A percentile compares a stretch with the other conserved stretches of the same genome.
phyloP scores from a whole-genome alignment of 1,140 invertebrate species.

The Neocloeon triangulifer region DNA sequence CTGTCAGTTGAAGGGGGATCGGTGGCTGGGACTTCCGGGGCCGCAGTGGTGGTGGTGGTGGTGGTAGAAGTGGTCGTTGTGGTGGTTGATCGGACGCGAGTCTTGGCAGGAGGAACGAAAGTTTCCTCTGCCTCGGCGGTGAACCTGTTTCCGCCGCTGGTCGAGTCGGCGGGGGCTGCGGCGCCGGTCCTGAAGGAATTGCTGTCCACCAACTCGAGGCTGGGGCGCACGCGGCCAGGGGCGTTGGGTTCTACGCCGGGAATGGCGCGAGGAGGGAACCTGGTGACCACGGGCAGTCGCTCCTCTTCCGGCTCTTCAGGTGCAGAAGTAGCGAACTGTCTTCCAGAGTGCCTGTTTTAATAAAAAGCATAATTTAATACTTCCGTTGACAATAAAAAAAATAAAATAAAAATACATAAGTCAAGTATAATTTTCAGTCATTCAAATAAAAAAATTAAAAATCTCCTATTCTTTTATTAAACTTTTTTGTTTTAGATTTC shows the following conservation, averaged over 20 bases:
- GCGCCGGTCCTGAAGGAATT: conserved; percentile 49
- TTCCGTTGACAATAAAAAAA: conserved; percentile 5
- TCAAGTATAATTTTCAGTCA: no score
- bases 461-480: no score
- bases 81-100: background rate
- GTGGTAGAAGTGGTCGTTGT: background rate
- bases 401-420: no score
- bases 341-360: no score
- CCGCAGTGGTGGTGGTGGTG: background rate
- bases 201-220: conserved; percentile 51
- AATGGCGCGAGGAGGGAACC: conserved; percentile 53
- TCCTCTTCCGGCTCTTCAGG: no score
- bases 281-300: conserved; percentile 48
- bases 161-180: conserved; percentile 3
- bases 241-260: conserved; percentile 27
- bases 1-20: no score
- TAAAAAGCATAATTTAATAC: no score
- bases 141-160: background rate
- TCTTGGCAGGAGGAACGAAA: background rate
- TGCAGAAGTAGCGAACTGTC: no score
- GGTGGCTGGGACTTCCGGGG: background rate
- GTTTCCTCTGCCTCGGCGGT: background rate
- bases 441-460: no score
- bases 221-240: conserved; percentile 29
- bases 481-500: no score